Conservation (phyloP, 2,888 invertebrate genomes). For the Leptopterna dolabrata region DNA sequence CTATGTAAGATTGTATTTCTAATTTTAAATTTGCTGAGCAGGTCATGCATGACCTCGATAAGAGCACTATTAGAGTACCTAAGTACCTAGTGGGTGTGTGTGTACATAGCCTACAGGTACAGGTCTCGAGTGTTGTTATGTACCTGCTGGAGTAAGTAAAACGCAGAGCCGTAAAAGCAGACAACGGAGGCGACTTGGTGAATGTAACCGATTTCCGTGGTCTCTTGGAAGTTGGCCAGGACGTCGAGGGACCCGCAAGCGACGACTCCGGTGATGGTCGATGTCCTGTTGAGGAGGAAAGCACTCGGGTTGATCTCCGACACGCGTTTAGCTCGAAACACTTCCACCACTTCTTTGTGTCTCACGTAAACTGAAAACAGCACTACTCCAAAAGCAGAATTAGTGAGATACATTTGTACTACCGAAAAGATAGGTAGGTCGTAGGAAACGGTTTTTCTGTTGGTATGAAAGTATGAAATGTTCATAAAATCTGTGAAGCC, state of each 20-base stretch:
- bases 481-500: too few relatives aligned
- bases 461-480: too few relatives aligned
- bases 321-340: conserved; percentile 59
- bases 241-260: conserved; percentile 71
- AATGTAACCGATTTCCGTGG: conserved; percentile 68
- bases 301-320: conserved; percentile 59
- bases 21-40: too few relatives aligned
- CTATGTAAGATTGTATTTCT: too few relatives aligned
- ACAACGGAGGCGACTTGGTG: conserved; percentile 73
- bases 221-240: conserved; percentile 74
- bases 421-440: too few relatives aligned
- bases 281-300: conserved; percentile 66
- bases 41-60: too few relatives aligned
- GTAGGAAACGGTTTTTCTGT: too few relatives aligned
- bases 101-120: too few relatives aligned
- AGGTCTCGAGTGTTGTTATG: too few relatives aligned
- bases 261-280: conserved; percentile 69
- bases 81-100: too few relatives aligned
- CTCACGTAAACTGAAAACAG: conserved; percentile 71
- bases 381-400: conserved; percentile 66
- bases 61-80: too few relatives aligned
- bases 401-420: too few relatives aligned
- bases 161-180: conserved; percentile 71
- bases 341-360: conserved; percentile 70
- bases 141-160: conserved; percentile 71